Evolutionary conservation across 2,888 invertebrate genomes (phyloP).

Genomic region (Neoascia interrupta): DNA sequence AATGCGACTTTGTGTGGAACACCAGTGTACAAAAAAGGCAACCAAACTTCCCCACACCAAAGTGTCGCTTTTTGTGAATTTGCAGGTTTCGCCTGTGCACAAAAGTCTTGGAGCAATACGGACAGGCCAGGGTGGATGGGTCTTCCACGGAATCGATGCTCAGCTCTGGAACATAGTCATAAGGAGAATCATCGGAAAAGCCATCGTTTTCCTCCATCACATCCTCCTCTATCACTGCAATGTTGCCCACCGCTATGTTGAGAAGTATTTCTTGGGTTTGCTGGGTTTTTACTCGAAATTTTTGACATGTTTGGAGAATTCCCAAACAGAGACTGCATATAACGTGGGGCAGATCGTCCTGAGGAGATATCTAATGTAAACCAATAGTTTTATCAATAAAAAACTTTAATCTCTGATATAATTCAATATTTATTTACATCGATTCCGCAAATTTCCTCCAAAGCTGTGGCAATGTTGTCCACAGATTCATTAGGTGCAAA

Average conservation of each 20-base stretch:
- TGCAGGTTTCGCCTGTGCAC: conserved; percentile 14
- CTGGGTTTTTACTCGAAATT: conserved; percentile 30
- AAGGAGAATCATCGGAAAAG: not conserved
- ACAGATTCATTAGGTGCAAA: not conserved
- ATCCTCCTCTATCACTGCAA: conserved; percentile 9
- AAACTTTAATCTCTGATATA: not conserved
- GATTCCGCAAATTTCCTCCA: conserved; percentile 26
- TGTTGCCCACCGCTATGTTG: conserved; percentile 9
- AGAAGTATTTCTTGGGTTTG: conserved; percentile 32
- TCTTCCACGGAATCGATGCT: not conserved
- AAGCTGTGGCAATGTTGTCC: not conserved
- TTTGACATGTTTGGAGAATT: not conserved
- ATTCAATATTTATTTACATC: not conserved
- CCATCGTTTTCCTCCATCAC: not conserved
- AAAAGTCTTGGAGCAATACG: conserved; percentile 24
- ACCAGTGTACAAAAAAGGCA: conserved; percentile 15
- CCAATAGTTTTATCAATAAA: too few relatives aligned
- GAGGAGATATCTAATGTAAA: not conserved
- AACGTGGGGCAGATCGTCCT: conserved; percentile 1
- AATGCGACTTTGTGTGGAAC: conserved; percentile 38
- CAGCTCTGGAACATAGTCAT: not conserved
- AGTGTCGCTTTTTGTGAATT: conserved; percentile 30
- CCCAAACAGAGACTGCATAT: conserved; percentile 14
- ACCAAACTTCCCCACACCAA: conserved; percentile 15
- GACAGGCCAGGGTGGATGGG: conserved; percentile 1